Percentiles rank a stretch among this genome's conserved stretches.
phyloP scores from a whole-genome alignment of 2,888 invertebrate genomes.

The Diarsia rubi region DNA sequence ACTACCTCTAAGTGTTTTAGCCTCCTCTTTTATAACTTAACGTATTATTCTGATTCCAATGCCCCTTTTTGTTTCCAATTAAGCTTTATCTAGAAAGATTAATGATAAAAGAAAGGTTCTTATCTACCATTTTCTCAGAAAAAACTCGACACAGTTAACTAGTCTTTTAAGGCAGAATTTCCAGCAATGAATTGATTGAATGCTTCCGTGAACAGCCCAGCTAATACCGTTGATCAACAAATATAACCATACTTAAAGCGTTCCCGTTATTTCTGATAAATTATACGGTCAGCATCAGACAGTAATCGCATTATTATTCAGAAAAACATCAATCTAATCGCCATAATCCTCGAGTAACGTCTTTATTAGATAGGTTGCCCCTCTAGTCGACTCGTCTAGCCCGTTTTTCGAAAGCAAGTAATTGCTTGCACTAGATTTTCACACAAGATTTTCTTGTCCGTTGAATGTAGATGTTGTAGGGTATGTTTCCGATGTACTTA shows the following conservation, averaged over 20 bases:
- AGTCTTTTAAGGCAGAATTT: background rate
- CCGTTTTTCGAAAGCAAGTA: conserved; percentile 58
- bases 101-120: background rate
- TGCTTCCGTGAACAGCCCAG: conserved; percentile 17
- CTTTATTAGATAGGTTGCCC: conserved; percentile 47
- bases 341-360: conserved; percentile 48
- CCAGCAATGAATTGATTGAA: conserved; percentile 28
- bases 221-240: conserved; percentile 31
- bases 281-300: conserved; percentile 47
- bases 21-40: background rate
- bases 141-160: background rate
- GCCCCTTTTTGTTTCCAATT: background rate
- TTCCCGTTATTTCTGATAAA: conserved; percentile 51
- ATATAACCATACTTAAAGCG: conserved; percentile 27
- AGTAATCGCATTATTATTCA: conserved; percentile 64
- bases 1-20: no score
- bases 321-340: conserved; percentile 61
- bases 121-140: background rate
- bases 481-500: conserved; percentile 8
- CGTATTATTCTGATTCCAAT: background rate
- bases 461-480: conserved; percentile 46
- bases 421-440: conserved; percentile 58
- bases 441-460: conserved; percentile 54
- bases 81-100: background rate
- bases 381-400: conserved; percentile 35